A percentile compares a stretch with the other conserved stretches of the same genome.
Conservation (phyloP, 1,140 invertebrate genomes). For the Drosophila bipectinata region DNA sequence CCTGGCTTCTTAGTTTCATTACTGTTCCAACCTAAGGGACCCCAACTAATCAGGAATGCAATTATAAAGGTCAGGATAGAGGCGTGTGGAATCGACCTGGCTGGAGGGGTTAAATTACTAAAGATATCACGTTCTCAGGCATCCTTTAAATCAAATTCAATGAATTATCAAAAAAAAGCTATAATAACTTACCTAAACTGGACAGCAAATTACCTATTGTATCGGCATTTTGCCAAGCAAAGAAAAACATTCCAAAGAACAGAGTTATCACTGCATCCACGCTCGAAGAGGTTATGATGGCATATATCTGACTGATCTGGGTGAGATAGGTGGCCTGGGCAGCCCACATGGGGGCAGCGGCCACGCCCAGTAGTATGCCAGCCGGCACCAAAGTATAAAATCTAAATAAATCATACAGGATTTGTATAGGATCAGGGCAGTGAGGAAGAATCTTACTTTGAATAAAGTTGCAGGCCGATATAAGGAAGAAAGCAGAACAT, state of each 20-base stretch:
- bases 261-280: slow-evolving; percentile 25
- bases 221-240: slow-evolving; percentile 29
- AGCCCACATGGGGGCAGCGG: slow-evolving; percentile 30
- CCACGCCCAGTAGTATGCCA: slow-evolving; percentile 14
- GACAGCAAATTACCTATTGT: slow-evolving; percentile 22
- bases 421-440: too few relatives aligned
- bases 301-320: slow-evolving; percentile 27
- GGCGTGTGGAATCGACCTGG: neutral
- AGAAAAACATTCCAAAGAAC: slow-evolving; percentile 31
- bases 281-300: slow-evolving; percentile 5
- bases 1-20: slow-evolving; percentile 1
- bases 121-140: neutral
- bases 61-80: neutral
- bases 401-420: neutral
- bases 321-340: slow-evolving; percentile 34
- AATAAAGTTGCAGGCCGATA: slow-evolving; percentile 92
- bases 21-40: neutral
- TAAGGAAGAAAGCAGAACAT: slow-evolving; percentile 95
- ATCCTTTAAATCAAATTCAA: neutral
- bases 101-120: neutral
- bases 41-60: slow-evolving; percentile 1
- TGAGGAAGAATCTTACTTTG: slow-evolving; percentile 4
- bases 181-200: slow-evolving; percentile 21
- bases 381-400: slow-evolving; percentile 20
- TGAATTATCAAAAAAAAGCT: neutral